Percentiles rank a stretch among this genome's conserved stretches.
Evolutionary conservation across 2,888 invertebrate genomes (phyloP).

Genomic region (Lordiphosa fenestrarum): DNA sequence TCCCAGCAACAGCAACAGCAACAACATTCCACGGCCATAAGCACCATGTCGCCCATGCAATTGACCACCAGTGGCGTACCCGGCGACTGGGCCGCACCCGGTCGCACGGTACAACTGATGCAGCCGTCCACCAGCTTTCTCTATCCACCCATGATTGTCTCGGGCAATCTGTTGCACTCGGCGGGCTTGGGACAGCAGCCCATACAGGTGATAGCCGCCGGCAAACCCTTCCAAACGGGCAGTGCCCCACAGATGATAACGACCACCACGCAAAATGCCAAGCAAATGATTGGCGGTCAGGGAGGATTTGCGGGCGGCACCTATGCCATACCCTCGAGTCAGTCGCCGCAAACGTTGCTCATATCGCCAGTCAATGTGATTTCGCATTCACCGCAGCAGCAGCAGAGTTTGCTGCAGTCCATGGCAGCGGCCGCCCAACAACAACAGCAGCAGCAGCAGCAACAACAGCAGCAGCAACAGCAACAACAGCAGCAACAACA

Average conservation of each 20-base stretch:
- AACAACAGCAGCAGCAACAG: slow-evolving; percentile 38
- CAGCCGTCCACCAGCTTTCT: slow-evolving; percentile 86
- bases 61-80: slow-evolving; percentile 83
- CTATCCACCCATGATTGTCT: slow-evolving; percentile 90
- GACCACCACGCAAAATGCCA: slow-evolving; percentile 84
- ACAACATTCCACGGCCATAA: slow-evolving; percentile 85
- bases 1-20: slow-evolving; percentile 79
- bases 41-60: slow-evolving; percentile 89
- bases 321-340: slow-evolving; percentile 89
- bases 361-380: slow-evolving; percentile 82
- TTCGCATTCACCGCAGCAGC: slow-evolving; percentile 78
- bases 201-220: slow-evolving; percentile 87
- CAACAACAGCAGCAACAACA: slow-evolving; percentile 49
- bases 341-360: slow-evolving; percentile 89
- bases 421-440: slow-evolving; percentile 74
- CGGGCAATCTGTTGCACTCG: slow-evolving; percentile 86
- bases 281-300: slow-evolving; percentile 83
- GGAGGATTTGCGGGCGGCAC: slow-evolving; percentile 81
- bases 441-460: slow-evolving; percentile 70
- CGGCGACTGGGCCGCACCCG: slow-evolving; percentile 84
- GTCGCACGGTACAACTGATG: slow-evolving; percentile 91
- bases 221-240: slow-evolving; percentile 89
- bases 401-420: slow-evolving; percentile 79
- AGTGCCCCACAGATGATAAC: slow-evolving; percentile 92
- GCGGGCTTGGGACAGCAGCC: slow-evolving; percentile 79